Conservation (phyloP, 2,888 invertebrate genomes). For the Lissonota sp. region DNA sequence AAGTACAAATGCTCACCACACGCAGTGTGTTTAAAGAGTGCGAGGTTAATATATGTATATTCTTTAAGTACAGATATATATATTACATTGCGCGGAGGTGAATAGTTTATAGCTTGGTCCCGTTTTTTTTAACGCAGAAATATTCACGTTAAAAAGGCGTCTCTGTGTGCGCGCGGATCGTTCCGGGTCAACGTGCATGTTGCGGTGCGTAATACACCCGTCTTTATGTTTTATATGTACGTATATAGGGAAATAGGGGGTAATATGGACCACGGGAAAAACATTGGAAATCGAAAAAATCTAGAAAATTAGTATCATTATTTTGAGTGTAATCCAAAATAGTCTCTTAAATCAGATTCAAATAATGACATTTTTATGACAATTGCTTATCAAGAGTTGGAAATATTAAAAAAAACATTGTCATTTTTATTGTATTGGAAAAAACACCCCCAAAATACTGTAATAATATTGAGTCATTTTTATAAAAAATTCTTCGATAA, state of each 20-base stretch:
- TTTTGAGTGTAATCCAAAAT: too few relatives aligned
- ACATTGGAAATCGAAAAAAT: too few relatives aligned
- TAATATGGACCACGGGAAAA: too few relatives aligned
- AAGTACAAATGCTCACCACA: not conserved
- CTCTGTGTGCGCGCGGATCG: slow-evolving; percentile 18
- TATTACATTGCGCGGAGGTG: not conserved
- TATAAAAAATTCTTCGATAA: too few relatives aligned
- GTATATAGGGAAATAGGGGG: not conserved
- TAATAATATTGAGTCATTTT: too few relatives aligned
- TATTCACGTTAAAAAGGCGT: slow-evolving; percentile 39
- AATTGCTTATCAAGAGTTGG: too few relatives aligned
- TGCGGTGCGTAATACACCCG: slow-evolving; percentile 44
- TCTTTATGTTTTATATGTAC: slow-evolving; percentile 11
- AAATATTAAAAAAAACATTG: too few relatives aligned
- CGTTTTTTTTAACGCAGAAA: slow-evolving; percentile 26
- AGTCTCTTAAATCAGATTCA: too few relatives aligned
- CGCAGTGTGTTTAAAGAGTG: slow-evolving; percentile 2
- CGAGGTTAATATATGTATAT: not conserved
- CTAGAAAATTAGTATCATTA: too few relatives aligned
- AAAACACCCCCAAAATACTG: too few relatives aligned
- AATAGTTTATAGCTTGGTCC: slow-evolving; percentile 8
- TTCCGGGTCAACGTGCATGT: slow-evolving; percentile 59
- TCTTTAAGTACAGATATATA: not conserved
- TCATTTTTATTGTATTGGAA: too few relatives aligned
- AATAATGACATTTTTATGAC: too few relatives aligned